Evolutionary conservation across 1,140 invertebrate species (phyloP).

Genomic region (Drosophila saltans): DNA sequence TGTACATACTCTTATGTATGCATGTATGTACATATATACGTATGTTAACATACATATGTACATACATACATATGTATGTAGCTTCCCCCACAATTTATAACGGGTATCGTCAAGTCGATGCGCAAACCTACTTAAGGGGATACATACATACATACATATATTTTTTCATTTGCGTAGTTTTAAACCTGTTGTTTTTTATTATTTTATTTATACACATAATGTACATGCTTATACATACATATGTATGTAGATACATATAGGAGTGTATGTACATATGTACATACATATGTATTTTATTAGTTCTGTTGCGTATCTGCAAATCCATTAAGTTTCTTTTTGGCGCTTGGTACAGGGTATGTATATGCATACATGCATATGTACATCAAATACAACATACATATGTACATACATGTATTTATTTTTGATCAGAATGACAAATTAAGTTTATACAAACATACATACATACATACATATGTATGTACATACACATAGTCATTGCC

Average conservation of each 20-base stretch:
- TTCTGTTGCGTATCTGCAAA: too few relatives aligned
- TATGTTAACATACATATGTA: not conserved
- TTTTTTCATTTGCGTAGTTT: constrained; percentile 29
- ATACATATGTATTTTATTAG: too few relatives aligned
- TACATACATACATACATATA: too few relatives aligned
- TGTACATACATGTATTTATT: not conserved
- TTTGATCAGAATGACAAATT: not conserved
- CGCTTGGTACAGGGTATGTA: constrained; percentile 16
- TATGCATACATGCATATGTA: not conserved
- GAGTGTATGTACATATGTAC: too few relatives aligned
- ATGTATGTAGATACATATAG: too few relatives aligned
- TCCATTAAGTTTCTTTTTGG: too few relatives aligned
- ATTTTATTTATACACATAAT: constrained; percentile 29
- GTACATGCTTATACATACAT: not conserved
- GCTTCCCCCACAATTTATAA: too few relatives aligned
- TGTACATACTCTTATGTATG: not conserved
- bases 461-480: too few relatives aligned
- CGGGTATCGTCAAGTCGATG: too few relatives aligned
- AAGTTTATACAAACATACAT: not conserved
- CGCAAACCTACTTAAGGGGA: too few relatives aligned
- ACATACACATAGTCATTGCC: not conserved
- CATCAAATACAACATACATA: too few relatives aligned
- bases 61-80: constrained; percentile 7
- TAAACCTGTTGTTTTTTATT: constrained; percentile 21
- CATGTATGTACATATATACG: constrained; percentile 1